Conservation (phyloP, 1,140 invertebrate genomes). For the Cataglyphis hispanica region DNA sequence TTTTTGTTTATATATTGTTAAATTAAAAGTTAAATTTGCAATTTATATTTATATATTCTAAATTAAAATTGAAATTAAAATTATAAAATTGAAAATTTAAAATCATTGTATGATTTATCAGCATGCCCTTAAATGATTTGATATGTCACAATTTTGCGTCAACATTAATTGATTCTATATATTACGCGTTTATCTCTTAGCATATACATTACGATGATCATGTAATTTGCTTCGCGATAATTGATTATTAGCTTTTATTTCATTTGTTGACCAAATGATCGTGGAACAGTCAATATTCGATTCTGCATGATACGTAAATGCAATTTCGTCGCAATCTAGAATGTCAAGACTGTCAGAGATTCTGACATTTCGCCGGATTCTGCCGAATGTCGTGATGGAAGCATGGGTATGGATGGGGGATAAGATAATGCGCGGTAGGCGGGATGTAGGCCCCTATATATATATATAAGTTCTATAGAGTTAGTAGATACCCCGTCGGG, state of each 20-base stretch:
- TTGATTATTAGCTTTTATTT: constrained; percentile 7
- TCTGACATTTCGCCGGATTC: constrained; percentile 44
- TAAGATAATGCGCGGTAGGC: constrained; percentile 77
- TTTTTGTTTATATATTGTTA: background rate
- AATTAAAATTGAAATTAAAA: no score
- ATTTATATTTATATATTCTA: background rate
- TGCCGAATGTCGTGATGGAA: constrained; percentile 18
- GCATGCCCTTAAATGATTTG: background rate
- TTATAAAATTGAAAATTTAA: background rate
- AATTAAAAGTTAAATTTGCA: constrained; percentile 1
- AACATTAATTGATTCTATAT: background rate
- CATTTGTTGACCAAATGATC: constrained; percentile 20
- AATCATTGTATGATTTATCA: background rate
- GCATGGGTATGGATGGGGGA: constrained; percentile 61
- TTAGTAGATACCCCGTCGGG: constrained; percentile 84
- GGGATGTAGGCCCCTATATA: constrained; percentile 72
- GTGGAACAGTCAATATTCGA: background rate
- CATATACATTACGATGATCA: background rate
- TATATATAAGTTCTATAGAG: constrained; percentile 79
- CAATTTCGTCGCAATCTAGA: constrained; percentile 16
- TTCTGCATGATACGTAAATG: constrained; percentile 4
- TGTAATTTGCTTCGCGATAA: constrained; percentile 30
- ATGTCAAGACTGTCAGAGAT: constrained; percentile 29
- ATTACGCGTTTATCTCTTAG: background rate
- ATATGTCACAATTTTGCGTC: constrained; percentile 1